Conservation (phyloP, 1,140 invertebrate species). For the Gryon sp. region DNA sequence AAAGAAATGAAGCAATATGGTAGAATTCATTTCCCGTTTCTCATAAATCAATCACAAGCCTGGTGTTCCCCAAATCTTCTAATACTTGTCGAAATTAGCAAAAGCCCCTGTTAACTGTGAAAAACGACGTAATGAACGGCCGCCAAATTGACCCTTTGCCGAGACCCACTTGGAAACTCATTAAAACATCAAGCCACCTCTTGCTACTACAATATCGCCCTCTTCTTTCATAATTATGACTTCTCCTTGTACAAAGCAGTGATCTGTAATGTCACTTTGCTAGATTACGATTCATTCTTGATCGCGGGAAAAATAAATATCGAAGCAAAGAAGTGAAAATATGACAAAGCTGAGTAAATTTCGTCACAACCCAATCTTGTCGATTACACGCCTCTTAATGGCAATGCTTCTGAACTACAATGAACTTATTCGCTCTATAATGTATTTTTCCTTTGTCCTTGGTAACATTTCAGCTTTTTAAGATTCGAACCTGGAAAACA, state of each 20-base stretch:
- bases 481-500: too few species aligned
- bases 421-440: conserved; percentile 55
- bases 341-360: conserved; percentile 45
- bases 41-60: conserved; percentile 1
- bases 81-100: conserved; percentile 40
- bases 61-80: neutral
- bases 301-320: conserved; percentile 48
- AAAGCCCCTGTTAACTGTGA: conserved; percentile 14
- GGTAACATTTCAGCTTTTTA: too few species aligned
- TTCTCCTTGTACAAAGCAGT: conserved; percentile 44
- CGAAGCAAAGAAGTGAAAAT: conserved; percentile 13
- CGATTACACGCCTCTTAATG: conserved; percentile 53
- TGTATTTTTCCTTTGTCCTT: conserved; percentile 47
- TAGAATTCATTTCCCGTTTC: too few species aligned
- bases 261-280: conserved; percentile 47
- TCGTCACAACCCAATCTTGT: conserved; percentile 43
- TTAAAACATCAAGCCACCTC: conserved; percentile 30
- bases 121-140: conserved; percentile 34
- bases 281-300: conserved; percentile 21
- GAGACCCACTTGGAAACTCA: conserved; percentile 25
- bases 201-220: conserved; percentile 25
- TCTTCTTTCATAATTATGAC: conserved; percentile 41
- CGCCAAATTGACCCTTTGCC: conserved; percentile 29
- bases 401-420: conserved; percentile 44
- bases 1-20: too few species aligned